phyloP scores from a whole-genome alignment of 2,888 invertebrate species.

The Lepeophtheirus nordmannii region DNA sequence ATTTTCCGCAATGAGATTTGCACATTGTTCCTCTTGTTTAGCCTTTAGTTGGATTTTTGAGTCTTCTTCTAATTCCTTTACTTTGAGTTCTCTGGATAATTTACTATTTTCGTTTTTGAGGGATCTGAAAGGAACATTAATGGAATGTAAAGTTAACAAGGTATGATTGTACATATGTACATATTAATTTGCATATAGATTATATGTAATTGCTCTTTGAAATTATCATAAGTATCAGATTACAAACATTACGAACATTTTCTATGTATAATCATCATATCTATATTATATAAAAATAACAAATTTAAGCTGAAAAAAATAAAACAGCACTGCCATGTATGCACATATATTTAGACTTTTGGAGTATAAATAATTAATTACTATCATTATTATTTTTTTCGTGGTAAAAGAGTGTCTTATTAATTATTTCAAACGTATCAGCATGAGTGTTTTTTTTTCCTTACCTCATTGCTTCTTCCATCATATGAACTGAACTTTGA shows the following conservation, averaged over 20 bases:
- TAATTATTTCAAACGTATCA: no score
- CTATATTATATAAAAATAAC: no score
- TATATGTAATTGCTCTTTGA: neutral
- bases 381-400: no score
- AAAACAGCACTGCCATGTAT: no score
- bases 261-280: no score
- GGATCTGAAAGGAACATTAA: neutral
- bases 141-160: neutral
- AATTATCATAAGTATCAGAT: neutral
- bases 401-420: no score
- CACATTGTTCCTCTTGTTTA: neutral
- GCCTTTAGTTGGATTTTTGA: neutral
- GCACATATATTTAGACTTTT: no score
- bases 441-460: neutral
- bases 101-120: conserved; percentile 14
- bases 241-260: no score
- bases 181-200: no score
- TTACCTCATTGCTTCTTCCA: conserved; percentile 15
- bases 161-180: neutral
- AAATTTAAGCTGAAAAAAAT: no score
- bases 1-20: conserved; percentile 11
- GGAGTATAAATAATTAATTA: no score
- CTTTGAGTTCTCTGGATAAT: conserved; percentile 8
- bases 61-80: conserved; percentile 13
- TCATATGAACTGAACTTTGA: conserved; percentile 12